phyloP scores from a whole-genome alignment of 2,113 vertebrate genomes.

The Phodopus roborovskii region DNA sequence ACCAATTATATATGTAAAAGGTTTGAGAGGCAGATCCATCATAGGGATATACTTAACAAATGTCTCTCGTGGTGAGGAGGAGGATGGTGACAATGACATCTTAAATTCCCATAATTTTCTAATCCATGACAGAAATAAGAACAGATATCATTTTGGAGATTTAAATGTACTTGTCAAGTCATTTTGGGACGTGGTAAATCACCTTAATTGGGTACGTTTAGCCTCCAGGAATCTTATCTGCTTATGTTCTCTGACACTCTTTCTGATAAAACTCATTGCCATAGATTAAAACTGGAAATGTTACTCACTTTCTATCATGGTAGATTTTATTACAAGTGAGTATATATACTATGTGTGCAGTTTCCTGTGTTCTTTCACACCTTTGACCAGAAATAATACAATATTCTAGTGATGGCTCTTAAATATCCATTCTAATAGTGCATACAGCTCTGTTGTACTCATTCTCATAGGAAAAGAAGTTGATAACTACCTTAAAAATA shows the following conservation, averaged over 20 bases:
- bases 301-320: constrained; percentile 61
- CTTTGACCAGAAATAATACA: background rate
- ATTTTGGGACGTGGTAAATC: constrained; percentile 80
- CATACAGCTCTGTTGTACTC: background rate
- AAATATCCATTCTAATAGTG: background rate
- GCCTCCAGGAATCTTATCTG: constrained; percentile 77
- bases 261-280: constrained; percentile 78
- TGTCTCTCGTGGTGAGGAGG: constrained; percentile 43
- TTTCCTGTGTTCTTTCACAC: constrained; percentile 23
- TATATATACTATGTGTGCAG: constrained; percentile 56
- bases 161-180: constrained; percentile 79
- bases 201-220: constrained; percentile 78
- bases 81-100: constrained; percentile 30
- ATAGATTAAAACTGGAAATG: constrained; percentile 74
- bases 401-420: background rate
- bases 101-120: constrained; percentile 70
- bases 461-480: background rate
- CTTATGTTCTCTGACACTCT: constrained; percentile 74
- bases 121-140: constrained; percentile 69
- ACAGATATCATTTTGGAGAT: constrained; percentile 74
- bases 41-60: constrained; percentile 58
- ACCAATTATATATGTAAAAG: constrained; percentile 38
- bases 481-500: background rate
- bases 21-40: constrained; percentile 49
- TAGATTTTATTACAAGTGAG: constrained; percentile 62